Conservation (phyloP, 2,113 vertebrate genomes). For the Microtus pennsylvanicus region DNA sequence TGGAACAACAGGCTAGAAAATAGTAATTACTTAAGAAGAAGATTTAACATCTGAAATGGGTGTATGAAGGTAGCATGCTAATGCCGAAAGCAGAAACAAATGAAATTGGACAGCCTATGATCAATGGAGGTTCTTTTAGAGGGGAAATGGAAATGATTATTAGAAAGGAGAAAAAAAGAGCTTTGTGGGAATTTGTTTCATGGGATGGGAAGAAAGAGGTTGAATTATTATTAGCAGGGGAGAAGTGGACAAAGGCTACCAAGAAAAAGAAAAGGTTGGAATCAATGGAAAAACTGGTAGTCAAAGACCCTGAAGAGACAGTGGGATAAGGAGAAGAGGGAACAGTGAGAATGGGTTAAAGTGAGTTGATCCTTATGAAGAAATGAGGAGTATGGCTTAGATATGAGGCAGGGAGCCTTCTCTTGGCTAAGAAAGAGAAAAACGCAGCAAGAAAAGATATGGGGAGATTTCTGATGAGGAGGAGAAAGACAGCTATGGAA, state of each 20-base stretch:
- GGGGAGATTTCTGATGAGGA: neutral
- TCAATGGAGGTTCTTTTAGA: no score
- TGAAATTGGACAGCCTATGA: neutral
- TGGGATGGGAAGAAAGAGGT: neutral
- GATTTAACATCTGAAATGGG: neutral
- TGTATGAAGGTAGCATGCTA: neutral
- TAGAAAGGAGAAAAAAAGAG: neutral
- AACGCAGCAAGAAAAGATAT: neutral
- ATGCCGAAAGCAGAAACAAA: neutral
- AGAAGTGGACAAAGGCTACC: neutral
- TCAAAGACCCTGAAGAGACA: neutral
- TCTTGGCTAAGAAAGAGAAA: neutral
- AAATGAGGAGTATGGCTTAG: neutral
- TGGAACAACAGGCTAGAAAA: neutral
- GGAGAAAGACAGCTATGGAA: neutral
- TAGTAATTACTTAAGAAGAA: neutral
- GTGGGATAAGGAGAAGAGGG: neutral
- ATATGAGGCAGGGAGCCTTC: neutral
- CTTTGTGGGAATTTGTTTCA: neutral
- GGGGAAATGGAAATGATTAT: neutral
- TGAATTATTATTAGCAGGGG: neutral
- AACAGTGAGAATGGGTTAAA: neutral
- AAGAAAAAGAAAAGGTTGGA: neutral
- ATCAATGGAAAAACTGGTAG: neutral
- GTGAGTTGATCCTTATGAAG: neutral